phyloP scores from a whole-genome alignment of 2,113 vertebrate species.

The Egretta garzetta region DNA sequence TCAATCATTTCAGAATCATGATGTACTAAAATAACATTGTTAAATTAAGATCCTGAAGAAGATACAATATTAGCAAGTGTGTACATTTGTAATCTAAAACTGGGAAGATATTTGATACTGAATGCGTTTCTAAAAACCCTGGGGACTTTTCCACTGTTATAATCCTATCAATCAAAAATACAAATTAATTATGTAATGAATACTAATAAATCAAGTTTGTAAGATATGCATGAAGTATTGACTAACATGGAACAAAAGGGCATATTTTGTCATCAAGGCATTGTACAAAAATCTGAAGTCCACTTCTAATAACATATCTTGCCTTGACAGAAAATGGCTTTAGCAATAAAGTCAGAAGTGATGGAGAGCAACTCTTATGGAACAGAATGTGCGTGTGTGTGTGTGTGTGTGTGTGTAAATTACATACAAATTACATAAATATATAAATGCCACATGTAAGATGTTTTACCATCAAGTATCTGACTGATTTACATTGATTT shows the following conservation, averaged over 20 bases:
- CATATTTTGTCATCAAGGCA: neutral
- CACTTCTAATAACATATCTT: neutral
- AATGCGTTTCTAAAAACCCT: neutral
- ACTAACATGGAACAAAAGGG: neutral
- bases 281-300: neutral
- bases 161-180: conserved; percentile 16
- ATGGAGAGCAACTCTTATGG: neutral
- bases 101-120: neutral
- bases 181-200: neutral
- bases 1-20: conserved; percentile 60
- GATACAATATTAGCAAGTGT: neutral
- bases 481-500: neutral
- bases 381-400: fast-evolving
- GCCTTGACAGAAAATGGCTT: neutral
- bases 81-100: conserved; percentile 19
- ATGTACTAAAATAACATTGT: conserved; percentile 36
- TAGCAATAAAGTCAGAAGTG: neutral
- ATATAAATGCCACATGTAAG: neutral
- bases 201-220: neutral
- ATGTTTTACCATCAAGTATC: neutral
- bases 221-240: neutral
- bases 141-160: conserved; percentile 1
- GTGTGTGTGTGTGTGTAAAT: fast-evolving
- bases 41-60: conserved; percentile 51
- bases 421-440: neutral